phyloP scores from a whole-genome alignment of 2,797 vertebrate species.

The Pyrrhura leucotis region DNA sequence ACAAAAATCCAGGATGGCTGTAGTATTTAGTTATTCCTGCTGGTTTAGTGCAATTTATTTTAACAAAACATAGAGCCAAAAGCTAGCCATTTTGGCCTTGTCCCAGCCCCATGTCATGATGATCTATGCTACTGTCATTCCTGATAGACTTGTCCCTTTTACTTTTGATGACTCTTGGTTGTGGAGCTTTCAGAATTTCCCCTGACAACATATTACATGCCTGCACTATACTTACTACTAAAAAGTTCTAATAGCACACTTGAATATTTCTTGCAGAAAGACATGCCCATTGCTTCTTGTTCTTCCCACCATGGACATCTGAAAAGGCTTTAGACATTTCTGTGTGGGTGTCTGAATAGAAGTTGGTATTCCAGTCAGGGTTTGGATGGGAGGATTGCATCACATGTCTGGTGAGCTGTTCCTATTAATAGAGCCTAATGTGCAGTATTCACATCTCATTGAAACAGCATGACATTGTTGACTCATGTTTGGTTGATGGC shows the following conservation, averaged over 20 bases:
- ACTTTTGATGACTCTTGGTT: background rate
- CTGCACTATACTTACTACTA: background rate
- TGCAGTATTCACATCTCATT: background rate
- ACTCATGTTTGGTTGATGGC: background rate
- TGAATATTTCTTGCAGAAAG: background rate
- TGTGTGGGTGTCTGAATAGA: background rate
- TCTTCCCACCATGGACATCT: background rate
- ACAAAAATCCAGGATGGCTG: background rate
- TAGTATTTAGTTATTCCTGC: background rate
- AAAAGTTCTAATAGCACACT: background rate
- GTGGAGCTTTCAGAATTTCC: background rate
- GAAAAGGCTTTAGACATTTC: background rate
- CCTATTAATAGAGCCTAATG: background rate
- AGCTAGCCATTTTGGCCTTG: background rate
- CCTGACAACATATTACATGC: background rate
- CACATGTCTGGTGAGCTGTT: background rate
- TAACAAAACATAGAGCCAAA: background rate
- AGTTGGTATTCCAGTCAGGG: background rate
- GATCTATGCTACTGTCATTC: background rate
- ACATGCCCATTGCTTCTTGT: background rate
- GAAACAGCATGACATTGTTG: background rate
- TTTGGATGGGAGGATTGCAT: background rate
- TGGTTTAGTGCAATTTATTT: background rate
- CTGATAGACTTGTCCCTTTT: background rate
- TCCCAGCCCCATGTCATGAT: background rate